Base-by-base conservation (phyloP, 2,888 invertebrate species). In the Amphipyra tragopoginis region DNA sequence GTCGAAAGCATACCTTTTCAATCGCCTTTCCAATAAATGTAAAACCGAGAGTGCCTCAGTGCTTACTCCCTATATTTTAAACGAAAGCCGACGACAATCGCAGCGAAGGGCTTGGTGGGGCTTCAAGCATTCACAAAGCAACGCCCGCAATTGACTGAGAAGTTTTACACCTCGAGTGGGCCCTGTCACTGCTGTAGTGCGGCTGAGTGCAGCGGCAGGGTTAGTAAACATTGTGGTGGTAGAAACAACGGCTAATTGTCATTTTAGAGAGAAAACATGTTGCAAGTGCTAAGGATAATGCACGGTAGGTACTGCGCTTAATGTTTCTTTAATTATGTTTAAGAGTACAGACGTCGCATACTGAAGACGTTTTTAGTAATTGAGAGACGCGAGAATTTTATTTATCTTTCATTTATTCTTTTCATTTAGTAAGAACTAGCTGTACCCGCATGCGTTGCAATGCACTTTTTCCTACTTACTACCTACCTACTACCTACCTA, bases 191-290 rank as follows among this genome's bases (percentile, higher is more conserved):
- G 42, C 9, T 60, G 64, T 62, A 74, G 75, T 65, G 66, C 29
- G 82, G 72, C 81, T 83, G 80, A 82, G 81, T 86, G 86, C 83
- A 81, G 70, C 84, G 77, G 75, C 80, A 84, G 82, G 81, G 83
- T 84, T 81, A 76, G 86, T 81, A 88, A 89, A 90, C 87, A 86
- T 86, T 86, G 81, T 77, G 68, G 72, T 65, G 58, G 29, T 55
- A 59, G 65, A 63, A 75, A 76, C 72, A 75, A 66, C 62, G 61
- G 59, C 68, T 80, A 77, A 80, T 79, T 80, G 72, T 69, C 63
- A 64, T 68, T 68, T 68, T 63, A 61, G 50, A 58, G 50, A 56
- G 70, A 61, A 65, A 63, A 59, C 57, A 54, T 52, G 54, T 11
- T 48, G 59, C 50, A 64, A 75, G 50, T 74, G 54, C 43, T 48